phyloP scores from a whole-genome alignment of 1,140 invertebrate species.

The Gonatopus flavifemur region DNA sequence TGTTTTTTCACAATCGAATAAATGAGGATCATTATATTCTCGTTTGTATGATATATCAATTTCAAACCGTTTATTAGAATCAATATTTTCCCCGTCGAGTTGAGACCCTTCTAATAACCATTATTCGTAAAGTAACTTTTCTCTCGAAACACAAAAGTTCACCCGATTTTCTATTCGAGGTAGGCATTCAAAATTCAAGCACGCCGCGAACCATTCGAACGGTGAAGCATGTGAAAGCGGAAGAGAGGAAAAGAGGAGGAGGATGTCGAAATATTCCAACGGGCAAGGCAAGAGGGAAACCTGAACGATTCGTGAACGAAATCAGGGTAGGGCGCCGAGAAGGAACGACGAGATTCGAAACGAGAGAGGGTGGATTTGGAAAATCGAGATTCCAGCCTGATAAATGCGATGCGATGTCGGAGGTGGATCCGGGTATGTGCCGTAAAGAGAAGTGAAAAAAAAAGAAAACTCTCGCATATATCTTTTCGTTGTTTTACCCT shows the following conservation, averaged over 20 bases:
- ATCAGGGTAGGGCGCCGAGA: neutral
- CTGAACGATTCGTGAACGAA: neutral
- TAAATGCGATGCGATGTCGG: conserved; percentile 19
- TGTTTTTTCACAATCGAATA: no score
- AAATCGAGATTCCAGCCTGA: conserved; percentile 30
- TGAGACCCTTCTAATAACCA: no score
- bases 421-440: conserved; percentile 30
- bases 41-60: no score
- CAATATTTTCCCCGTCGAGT: no score
- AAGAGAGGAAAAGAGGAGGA: neutral
- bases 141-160: conserved; percentile 20
- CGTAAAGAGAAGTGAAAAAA: no score
- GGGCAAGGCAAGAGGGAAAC: neutral
- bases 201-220: neutral
- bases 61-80: no score
- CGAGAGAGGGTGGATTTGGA: conserved; percentile 24
- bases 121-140: no score
- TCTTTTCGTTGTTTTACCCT: no score
- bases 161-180: conserved; percentile 27
- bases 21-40: no score
- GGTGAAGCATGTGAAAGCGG: neutral
- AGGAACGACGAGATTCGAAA: conserved; percentile 2
- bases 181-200: conserved; percentile 19
- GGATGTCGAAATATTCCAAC: neutral
- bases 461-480: no score